Evolutionary conservation across 2,888 invertebrate genomes (phyloP), one percentile per base, ranked within the genome.

Genomic region (Machimus rusticus): DNA sequence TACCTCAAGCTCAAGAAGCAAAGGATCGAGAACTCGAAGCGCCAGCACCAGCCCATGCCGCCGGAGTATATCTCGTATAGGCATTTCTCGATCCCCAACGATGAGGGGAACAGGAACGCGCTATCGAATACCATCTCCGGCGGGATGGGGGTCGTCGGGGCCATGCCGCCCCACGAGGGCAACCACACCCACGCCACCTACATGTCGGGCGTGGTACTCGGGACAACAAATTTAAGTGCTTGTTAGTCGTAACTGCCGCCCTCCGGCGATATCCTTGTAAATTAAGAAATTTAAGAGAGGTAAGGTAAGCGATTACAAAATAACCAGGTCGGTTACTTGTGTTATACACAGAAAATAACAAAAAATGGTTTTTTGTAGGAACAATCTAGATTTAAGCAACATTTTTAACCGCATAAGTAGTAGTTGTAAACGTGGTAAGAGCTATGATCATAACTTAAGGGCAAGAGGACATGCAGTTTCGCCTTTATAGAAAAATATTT

Each of bases 1-100:
- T 97, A 97, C 91, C 95, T 97, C 89, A 97, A 98, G 92, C 94
- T 97, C 89, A 96, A 97, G 93, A 97, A 97, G 92, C 95, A 97
- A 90, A 94, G 96, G 89, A 91, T 93, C 66, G 95, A 95, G 89
- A 95, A 95, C 34, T 94, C 95, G 9, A 97, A 97, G 93, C 93
- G 95, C 87, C 94, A 94, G 90, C 90, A 89, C 87, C 96, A 95
- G 89, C 94, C 94, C 16, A 94, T 95, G 90, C 95, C 96, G 16
- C 96, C 96, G 8, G 96, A 97, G 91, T 97, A 96, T 92, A 95
- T 97, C 90, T 96, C 97, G 34, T 97, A 97, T 91, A 93, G 95
- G 88, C 95, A 95, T 91, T 95, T 95, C 92, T 95, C 95, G 89
- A 95, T 95, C 90, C 95, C 95, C 89, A 95, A 95, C 90, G 95